These are phyloP conservation scores for Meandrina meandrites DNA, from an alignment of 92 coral and sea anemone genomes.

Conservation along the genomic window DNA sequence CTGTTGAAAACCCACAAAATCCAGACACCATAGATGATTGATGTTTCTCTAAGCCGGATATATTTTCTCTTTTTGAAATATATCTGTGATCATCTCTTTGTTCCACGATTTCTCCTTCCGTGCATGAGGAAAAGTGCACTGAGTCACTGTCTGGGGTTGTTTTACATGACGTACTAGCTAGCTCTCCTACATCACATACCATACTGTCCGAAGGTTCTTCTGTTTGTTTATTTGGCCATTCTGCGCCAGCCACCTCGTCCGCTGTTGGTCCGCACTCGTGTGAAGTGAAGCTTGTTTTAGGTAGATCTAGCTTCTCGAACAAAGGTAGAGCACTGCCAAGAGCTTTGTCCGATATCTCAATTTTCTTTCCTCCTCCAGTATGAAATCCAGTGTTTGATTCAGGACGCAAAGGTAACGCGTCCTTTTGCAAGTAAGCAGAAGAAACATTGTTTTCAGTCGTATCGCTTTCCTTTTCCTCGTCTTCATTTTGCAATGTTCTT, in stretches of 20 bases:
- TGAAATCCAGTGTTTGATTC: conserved; percentile 36
- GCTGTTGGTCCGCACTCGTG: neutral
- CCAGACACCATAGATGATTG: neutral
- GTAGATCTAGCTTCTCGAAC: conserved; percentile 9
- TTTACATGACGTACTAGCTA: neutral
- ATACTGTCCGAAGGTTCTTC: no score
- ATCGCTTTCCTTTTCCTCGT: neutral
- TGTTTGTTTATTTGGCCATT: neutral
- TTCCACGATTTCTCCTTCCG: neutral
- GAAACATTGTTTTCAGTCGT: neutral
- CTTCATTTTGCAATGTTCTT: neutral
- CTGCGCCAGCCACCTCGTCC: neutral
- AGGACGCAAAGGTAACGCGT: neutral
- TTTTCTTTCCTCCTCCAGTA: conserved; percentile 59
- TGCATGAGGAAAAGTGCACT: neutral
- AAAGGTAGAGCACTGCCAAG: conserved; percentile 34
- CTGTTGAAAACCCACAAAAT: conserved; percentile 51
- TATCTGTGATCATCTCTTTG: neutral
- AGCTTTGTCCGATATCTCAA: conserved; percentile 56
- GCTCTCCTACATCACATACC: no score
- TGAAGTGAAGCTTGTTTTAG: neutral
- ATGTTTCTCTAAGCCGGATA: neutral
- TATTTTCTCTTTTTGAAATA: neutral
- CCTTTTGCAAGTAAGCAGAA: neutral
- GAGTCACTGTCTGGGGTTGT: neutral